Evolutionary conservation across 1,140 invertebrate genomes (phyloP).

Genomic region (Drosophila erecta): DNA sequence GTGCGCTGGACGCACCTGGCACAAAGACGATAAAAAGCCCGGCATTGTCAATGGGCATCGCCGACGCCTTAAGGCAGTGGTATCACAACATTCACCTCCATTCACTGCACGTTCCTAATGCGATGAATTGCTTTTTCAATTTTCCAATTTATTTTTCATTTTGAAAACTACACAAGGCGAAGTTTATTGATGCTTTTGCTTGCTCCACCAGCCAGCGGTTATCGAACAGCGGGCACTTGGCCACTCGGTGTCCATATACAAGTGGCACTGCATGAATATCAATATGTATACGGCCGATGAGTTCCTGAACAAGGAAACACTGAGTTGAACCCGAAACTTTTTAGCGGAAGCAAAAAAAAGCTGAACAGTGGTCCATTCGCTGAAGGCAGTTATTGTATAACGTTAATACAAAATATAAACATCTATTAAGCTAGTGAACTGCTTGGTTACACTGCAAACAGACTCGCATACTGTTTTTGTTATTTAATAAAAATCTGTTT

Average conservation of each 20-base stretch:
- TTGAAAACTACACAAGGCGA: conserved; percentile 42
- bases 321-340: conserved; percentile 1
- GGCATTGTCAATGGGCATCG: conserved; percentile 13
- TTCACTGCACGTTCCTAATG: conserved; percentile 73
- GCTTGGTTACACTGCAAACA: too few relatives aligned
- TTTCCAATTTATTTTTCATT: conserved; percentile 81
- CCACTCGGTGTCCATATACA: conserved; percentile 4
- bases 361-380: neutral
- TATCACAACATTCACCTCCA: conserved; percentile 33
- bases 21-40: conserved; percentile 10
- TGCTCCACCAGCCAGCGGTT: conserved; percentile 32
- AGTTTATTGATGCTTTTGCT: conserved; percentile 55
- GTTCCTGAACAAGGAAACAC: conserved; percentile 2
- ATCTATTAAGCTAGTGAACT: neutral
- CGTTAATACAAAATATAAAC: too few relatives aligned
- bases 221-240: conserved; percentile 1
- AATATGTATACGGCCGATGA: neutral
- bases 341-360: neutral
- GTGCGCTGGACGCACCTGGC: conserved; percentile 24
- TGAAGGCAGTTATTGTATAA: too few relatives aligned
- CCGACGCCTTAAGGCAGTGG: neutral
- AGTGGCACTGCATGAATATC: conserved; percentile 5
- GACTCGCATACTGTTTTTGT: too few relatives aligned
- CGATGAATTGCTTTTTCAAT: conserved; percentile 80
- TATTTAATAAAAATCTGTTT: neutral